Base-by-base conservation (phyloP, 2,113 vertebrate species). In the Tragelaphus buxtoni region DNA sequence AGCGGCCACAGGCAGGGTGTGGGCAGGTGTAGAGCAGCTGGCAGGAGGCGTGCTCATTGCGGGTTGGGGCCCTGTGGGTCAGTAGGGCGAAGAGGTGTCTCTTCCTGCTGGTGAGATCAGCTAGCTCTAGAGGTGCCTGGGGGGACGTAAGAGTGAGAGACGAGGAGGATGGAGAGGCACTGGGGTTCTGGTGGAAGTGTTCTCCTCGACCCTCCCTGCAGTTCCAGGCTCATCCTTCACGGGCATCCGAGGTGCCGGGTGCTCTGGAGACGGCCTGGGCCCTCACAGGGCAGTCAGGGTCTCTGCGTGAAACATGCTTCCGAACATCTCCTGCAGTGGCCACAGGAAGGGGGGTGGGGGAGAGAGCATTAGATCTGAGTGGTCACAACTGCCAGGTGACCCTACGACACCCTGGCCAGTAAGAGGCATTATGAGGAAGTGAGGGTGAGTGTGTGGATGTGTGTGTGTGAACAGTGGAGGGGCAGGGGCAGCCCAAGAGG, bases 271-370 rank as follows among this genome's bases (percentile, higher is more conserved):
- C 24, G 14, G 58, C 30, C 77, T 0, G 49, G 72, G 89, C 2
- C 6, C 91, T 99, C 98, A 99, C 97, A 99, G 97, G 28, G 98
- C 98, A 7, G 99, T 99, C 97, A 99, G 98, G 1, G 98, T 98
- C 96, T 99, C 99, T 35, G 98, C 82, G 35, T 98, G 98, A 95
- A 99, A 99, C 99, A 99, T 99, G 96, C 98, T 99, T 53, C 99
- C 99, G 7, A 99, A 99, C 99, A 99, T 99, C 95, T 99, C 99
- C 99, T 99, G 14, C 3, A 79, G 60, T 0, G 95, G 69, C 88
- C 94, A 93, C 39, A n/a, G 77, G 72, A 60, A 84, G 45, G 4
- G 4, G 53, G 10, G 9, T 47, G 32, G 39, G 51, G 14, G 47
- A 35, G 42, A 32, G 60, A 35, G 42, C 1, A 0, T 90, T 53